Conservation (phyloP, 2,888 invertebrate genomes). For the Dilophus febrilis region DNA sequence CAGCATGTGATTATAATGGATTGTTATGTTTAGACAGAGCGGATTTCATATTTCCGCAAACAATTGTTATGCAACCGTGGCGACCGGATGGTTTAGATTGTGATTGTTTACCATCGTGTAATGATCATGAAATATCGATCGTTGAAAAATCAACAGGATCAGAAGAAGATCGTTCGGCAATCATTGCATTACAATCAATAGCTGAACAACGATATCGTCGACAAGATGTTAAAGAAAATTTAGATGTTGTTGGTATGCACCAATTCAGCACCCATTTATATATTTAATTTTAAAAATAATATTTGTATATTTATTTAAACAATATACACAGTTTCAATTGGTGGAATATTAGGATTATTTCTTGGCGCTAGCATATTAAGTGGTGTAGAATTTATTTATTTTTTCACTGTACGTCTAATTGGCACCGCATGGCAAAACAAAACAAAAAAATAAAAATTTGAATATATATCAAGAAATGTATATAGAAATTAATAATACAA, state of each 20-base stretch:
- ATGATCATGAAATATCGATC: conserved; percentile 44
- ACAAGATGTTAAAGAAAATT: conserved; percentile 28
- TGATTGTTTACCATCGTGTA: conserved; percentile 50
- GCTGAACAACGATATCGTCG: conserved; percentile 32
- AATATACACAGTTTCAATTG: conserved; percentile 33
- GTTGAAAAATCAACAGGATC: conserved; percentile 12
- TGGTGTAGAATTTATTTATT: conserved; percentile 38
- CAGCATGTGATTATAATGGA: conserved; percentile 40
- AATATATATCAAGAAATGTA: no score
- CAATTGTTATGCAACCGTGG: conserved; percentile 37
- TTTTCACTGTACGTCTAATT: conserved; percentile 25
- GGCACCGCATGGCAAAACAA: not conserved
- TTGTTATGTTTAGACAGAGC: conserved; percentile 41
- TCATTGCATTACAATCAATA: conserved; percentile 17
- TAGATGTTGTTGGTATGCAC: conserved; percentile 26
- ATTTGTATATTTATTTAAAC: not conserved
- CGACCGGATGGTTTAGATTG: conserved; percentile 43
- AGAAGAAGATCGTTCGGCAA: not conserved
- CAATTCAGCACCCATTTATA: no score
- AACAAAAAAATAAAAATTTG: no score
- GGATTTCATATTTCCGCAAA: conserved; percentile 25
- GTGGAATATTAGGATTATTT: conserved; percentile 40
- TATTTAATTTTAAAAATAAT: no score
- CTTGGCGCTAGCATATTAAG: conserved; percentile 42
- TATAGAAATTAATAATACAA: no score